Percentiles rank a stretch among this genome's conserved stretches.
These are phyloP conservation scores for Drosophila novamexicana DNA, from an alignment of 1,140 invertebrate genomes.

Conservation along the genomic window DNA sequence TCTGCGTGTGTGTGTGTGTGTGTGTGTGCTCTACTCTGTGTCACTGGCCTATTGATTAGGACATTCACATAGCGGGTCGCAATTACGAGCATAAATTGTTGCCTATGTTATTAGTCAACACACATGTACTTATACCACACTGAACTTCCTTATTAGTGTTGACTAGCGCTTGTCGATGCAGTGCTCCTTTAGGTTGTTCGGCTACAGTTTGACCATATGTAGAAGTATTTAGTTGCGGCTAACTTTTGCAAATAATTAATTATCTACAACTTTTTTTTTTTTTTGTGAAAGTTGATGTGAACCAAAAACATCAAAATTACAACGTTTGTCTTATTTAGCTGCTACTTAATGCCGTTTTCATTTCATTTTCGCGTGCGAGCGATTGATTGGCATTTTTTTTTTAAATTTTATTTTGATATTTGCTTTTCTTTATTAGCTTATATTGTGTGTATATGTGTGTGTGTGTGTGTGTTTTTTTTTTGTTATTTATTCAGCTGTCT, in stretches of 20 bases:
- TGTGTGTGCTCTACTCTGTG: conserved; percentile 39
- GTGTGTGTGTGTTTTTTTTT: background rate
- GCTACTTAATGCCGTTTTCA: conserved; percentile 55
- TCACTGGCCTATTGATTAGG: conserved; percentile 72
- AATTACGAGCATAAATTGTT: conserved; percentile 50
- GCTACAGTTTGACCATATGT: conserved; percentile 51
- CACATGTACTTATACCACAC: conserved; percentile 8
- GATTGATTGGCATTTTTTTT: conserved; percentile 60
- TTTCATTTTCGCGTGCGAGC: conserved; percentile 69
- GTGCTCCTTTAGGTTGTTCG: conserved; percentile 2
- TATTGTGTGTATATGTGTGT: background rate
- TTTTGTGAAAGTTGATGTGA: conserved; percentile 76
- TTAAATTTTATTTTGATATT: conserved; percentile 26
- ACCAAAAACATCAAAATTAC: conserved; percentile 50
- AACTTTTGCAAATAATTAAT: conserved; percentile 71
- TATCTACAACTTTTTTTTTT: conserved; percentile 14
- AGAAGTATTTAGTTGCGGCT: conserved; percentile 50
- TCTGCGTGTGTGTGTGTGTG: no score
- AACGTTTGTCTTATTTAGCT: conserved; percentile 63
- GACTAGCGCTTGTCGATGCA: conserved; percentile 6
- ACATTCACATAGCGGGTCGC: conserved; percentile 61
- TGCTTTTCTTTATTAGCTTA: conserved; percentile 1
- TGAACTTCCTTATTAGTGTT: conserved; percentile 55
- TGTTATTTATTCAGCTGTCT: conserved; percentile 53
- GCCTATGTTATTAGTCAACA: conserved; percentile 32